These are phyloP conservation scores for Drosophila atripex DNA, from an alignment of 2,888 invertebrate genomes.

Conservation along the genomic window DNA sequence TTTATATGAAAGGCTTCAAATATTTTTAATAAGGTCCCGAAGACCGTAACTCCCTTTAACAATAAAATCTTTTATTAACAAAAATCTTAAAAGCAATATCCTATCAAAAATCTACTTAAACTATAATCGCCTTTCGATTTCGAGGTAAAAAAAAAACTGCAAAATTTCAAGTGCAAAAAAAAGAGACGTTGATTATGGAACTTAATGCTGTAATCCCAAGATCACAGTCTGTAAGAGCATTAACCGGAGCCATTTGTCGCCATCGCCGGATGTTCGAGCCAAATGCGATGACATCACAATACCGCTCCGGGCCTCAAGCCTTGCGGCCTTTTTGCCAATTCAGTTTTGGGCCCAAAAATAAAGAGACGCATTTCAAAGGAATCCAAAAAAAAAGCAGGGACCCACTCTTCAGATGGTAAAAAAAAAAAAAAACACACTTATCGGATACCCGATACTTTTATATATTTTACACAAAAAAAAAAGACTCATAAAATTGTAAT, in stretches of 20 bases:
- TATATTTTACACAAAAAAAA: conserved; percentile 31
- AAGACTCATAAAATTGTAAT: conserved; percentile 55
- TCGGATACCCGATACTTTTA: conserved; percentile 21
- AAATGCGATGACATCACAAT: conserved; percentile 23
- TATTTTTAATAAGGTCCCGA: too few relatives aligned
- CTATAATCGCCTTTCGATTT: not conserved
- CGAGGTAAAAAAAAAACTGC: not conserved
- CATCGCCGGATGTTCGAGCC: conserved; percentile 4
- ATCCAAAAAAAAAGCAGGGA: conserved; percentile 3
- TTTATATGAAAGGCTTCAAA: too few relatives aligned
- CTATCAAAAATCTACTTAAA: not conserved
- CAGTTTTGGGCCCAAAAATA: conserved; percentile 13
- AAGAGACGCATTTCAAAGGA: conserved; percentile 21
- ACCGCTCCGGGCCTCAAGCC: not conserved
- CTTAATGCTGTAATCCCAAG: conserved; percentile 17
- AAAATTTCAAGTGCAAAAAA: conserved; percentile 1
- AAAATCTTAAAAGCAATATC: not conserved
- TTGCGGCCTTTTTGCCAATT: conserved; percentile 14
- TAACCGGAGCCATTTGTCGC: conserved; percentile 2
- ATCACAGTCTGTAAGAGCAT: conserved; percentile 18
- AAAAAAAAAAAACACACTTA: conserved; percentile 20
- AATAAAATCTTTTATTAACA: not conserved
- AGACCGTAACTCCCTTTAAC: too few relatives aligned
- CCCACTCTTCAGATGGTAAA: conserved; percentile 1
- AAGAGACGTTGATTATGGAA: not conserved